Evolutionary conservation across 2,113 vertebrate species (phyloP).

Genomic region (Chaetorhynchus papuensis): DNA sequence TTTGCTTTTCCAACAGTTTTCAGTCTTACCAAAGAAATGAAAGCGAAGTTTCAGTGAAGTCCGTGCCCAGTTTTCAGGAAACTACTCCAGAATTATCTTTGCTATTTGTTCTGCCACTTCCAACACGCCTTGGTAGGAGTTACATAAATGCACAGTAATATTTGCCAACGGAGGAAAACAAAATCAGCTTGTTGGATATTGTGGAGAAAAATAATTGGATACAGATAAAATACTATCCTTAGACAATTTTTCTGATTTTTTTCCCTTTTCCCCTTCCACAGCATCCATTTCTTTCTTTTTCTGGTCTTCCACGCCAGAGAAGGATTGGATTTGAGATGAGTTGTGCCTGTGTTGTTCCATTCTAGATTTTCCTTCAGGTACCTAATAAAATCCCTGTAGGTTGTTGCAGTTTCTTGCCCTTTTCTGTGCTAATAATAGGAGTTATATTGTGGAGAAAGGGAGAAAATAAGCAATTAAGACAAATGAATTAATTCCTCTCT

Average conservation of each 20-base stretch:
- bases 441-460: background rate
- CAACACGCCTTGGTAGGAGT: background rate
- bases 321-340: background rate
- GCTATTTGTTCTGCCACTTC: background rate
- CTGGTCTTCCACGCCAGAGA: background rate
- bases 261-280: background rate
- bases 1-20: background rate
- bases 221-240: background rate
- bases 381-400: background rate
- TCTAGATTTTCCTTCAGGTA: background rate
- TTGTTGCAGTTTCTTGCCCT: background rate
- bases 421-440: background rate
- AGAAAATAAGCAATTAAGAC: constrained; percentile 16
- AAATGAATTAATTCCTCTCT: background rate
- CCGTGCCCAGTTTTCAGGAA: background rate
- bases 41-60: background rate
- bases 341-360: accelerated
- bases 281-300: background rate
- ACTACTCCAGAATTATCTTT: background rate
- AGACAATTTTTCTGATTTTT: background rate
- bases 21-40: background rate
- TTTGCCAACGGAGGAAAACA: background rate
- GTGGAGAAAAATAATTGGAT: background rate
- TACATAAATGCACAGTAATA: background rate
- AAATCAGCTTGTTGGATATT: background rate